These are phyloP conservation scores for Venturia canescens DNA, from an alignment of 1,140 invertebrate genomes.

Conservation along the genomic window DNA sequence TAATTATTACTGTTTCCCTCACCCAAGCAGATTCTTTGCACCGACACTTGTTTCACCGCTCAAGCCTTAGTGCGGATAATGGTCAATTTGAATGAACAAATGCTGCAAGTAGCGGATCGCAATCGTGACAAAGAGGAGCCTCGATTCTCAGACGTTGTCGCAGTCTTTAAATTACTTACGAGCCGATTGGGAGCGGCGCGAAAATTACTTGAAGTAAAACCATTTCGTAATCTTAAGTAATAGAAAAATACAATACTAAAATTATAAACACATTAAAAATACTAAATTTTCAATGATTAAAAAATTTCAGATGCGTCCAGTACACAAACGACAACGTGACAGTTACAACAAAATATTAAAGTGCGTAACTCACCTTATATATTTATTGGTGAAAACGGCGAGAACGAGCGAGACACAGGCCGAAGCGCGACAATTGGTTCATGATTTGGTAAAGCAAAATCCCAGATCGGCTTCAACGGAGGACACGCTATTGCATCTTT, in stretches of 20 bases:
- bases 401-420: conserved; percentile 75
- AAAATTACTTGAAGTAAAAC: conserved; percentile 78
- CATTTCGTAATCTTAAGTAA: conserved; percentile 12
- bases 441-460: conserved; percentile 80
- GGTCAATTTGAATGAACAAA: conserved; percentile 86
- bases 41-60: conserved; percentile 88
- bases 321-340: conserved; percentile 87
- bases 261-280: conserved; percentile 28
- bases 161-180: conserved; percentile 83
- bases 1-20: conserved; percentile 33
- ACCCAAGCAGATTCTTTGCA: conserved; percentile 77
- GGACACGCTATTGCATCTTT: conserved; percentile 89
- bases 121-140: conserved; percentile 78
- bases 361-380: conserved; percentile 88
- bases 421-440: conserved; percentile 74
- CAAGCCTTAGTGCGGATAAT: conserved; percentile 88
- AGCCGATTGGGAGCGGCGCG: conserved; percentile 80
- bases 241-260: neutral
- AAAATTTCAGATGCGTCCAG: conserved; percentile 79
- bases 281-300: neutral
- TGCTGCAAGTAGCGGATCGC: conserved; percentile 76
- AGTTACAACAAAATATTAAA: conserved; percentile 89
- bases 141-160: conserved; percentile 84
- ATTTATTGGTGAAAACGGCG: conserved; percentile 83
- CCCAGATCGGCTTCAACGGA: conserved; percentile 84